Evolutionary conservation across 1,140 invertebrate species (phyloP).

Genomic region (Lethrus apterus): DNA sequence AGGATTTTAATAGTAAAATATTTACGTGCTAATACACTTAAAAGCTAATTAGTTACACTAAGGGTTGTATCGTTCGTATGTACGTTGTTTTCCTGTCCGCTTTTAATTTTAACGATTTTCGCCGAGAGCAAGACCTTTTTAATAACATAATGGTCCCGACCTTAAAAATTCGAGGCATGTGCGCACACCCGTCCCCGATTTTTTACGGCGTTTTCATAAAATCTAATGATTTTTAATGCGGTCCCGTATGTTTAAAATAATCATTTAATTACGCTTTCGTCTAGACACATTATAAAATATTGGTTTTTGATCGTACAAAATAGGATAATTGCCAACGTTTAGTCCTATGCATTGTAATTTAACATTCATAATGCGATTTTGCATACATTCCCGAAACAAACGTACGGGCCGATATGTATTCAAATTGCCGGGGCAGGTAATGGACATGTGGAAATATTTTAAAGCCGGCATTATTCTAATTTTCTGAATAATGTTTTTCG

Average conservation of each 20-base stretch:
- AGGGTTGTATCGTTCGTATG: conserved; percentile 7
- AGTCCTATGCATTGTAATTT: conserved; percentile 13
- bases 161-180: conserved; percentile 16
- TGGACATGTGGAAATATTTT: conserved; percentile 2
- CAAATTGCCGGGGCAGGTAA: conserved; percentile 6
- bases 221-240: conserved; percentile 14
- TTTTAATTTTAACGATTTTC: conserved; percentile 15
- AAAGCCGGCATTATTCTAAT: no score
- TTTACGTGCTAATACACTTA: conserved; percentile 1
- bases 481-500: no score
- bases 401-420: conserved; percentile 8
- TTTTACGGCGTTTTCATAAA: background rate
- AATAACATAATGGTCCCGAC: conserved; percentile 14
- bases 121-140: conserved; percentile 11
- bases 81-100: background rate
- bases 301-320: conserved; percentile 16
- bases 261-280: conserved; percentile 17
- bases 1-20: background rate
- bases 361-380: conserved; percentile 12
- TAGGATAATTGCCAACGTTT: conserved; percentile 15
- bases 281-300: conserved; percentile 18
- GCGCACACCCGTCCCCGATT: background rate
- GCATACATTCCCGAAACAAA: conserved; percentile 10
- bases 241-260: conserved; percentile 13
- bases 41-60: conserved; percentile 12